Conservation (phyloP, 2,888 invertebrate species). For the Nymphalis polychloros region DNA sequence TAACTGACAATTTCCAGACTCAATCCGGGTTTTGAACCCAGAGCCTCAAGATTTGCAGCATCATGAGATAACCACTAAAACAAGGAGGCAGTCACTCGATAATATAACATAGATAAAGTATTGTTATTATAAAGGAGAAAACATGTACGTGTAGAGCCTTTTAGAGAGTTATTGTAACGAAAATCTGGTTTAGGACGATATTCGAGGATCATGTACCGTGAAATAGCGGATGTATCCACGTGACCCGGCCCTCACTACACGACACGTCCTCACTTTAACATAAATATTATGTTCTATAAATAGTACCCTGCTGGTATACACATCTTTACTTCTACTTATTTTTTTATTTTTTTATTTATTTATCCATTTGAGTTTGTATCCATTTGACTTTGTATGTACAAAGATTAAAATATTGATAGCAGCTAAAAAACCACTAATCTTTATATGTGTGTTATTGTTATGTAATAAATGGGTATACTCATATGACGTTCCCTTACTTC, state of each 20-base stretch:
- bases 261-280: conserved; percentile 6
- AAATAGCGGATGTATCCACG: conserved; percentile 21
- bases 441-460: too few relatives aligned
- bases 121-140: not conserved
- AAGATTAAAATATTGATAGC: too few relatives aligned
- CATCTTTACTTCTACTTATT: not conserved
- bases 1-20: too few relatives aligned
- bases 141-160: not conserved
- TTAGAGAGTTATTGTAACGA: not conserved
- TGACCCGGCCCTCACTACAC: conserved; percentile 8
- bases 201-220: conserved; percentile 10
- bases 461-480: not conserved
- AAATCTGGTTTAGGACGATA: conserved; percentile 4
- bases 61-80: too few relatives aligned
- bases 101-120: not conserved
- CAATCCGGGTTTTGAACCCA: too few relatives aligned
- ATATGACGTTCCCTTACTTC: too few relatives aligned
- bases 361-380: too few relatives aligned
- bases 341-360: too few relatives aligned
- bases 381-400: too few relatives aligned
- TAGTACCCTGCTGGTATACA: not conserved
- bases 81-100: not conserved
- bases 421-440: too few relatives aligned
- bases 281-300: conserved; percentile 8
- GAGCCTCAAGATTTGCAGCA: too few relatives aligned